Evolutionary conservation across 2,888 invertebrate species (phyloP), one percentile per base, ranked within the genome.

Genomic region (Hirtodrosophila alboralis): DNA sequence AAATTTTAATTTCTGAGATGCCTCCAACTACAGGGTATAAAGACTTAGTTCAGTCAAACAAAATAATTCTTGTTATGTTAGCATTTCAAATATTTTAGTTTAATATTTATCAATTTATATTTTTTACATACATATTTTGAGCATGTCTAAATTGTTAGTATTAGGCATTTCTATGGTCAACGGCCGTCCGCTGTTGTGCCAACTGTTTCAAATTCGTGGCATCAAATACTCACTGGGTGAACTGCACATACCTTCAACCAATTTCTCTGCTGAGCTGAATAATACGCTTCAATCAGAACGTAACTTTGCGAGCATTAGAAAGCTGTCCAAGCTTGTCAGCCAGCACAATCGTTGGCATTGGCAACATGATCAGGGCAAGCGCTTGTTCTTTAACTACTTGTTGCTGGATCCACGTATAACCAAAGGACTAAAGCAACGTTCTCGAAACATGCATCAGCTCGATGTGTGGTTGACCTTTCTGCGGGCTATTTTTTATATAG

Each of bases 401-500:
- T 57, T 88, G 1, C 21, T 83, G 12, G 81, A 83, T 58, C 79
- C 81, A 0, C 64, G 84, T 4, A 57, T 85, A 0, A 76, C 67
- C 2, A 68, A 76, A 12, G 49, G 47, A 1, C 34, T 83, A 1
- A 43, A 10, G 2, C 30, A 18, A 0, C 69, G 76, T 0, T 40
- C 67, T 1, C 3, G 5, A 1, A 3, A 10, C 5, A 67, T 79
- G 31, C 87, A 90, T 7, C 85, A 90, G 2, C 89, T 92, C 6
- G 91, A 93, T 8, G 90, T 93, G 0, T 97, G 98, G 94, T 89
- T 92, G 31, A 93, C 92, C 0, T 98, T 98, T 88, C 90, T 98
- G 1, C 92, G 93, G 23, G 93, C 97, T 0, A 95, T 98, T 68
- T 99, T 99, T 90, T 99, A 99, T 89, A 94, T 99, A 12, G 98